These are phyloP conservation scores for Propsilocerus akamusi DNA, from an alignment of 1,140 invertebrate species.

Conservation along the genomic window DNA sequence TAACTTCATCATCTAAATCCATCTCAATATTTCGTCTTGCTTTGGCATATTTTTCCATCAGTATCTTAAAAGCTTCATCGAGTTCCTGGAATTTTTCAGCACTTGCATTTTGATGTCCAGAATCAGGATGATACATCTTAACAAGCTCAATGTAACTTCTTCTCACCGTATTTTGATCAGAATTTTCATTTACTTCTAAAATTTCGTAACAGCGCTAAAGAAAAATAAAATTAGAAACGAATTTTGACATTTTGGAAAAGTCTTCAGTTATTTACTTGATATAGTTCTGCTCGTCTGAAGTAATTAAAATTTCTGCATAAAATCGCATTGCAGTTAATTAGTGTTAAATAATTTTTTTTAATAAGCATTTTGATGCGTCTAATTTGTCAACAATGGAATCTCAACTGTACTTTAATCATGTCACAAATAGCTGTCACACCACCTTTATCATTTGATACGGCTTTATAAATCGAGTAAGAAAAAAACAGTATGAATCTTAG, in stretches of 20 bases:
- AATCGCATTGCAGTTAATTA: too few species aligned
- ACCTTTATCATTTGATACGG: too few species aligned
- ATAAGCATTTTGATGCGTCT: too few species aligned
- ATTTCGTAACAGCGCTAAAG: conserved; percentile 41
- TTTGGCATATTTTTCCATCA: conserved; percentile 35
- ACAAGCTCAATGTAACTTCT: conserved; percentile 52
- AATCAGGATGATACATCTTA: conserved; percentile 70
- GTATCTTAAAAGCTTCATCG: conserved; percentile 29
- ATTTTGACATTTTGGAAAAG: neutral
- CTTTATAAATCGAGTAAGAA: too few species aligned
- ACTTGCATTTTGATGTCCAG: conserved; percentile 41
- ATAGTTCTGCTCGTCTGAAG: neutral
- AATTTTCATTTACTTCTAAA: conserved; percentile 41
- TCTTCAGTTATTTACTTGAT: neutral
- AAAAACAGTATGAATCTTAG: too few species aligned
- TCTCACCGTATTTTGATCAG: conserved; percentile 49
- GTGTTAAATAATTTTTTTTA: too few species aligned
- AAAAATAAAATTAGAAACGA: neutral
- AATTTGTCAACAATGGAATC: too few species aligned
- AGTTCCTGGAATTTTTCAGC: conserved; percentile 52
- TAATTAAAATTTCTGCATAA: too few species aligned
- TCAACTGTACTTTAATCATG: too few species aligned
- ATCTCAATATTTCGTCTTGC: conserved; percentile 24
- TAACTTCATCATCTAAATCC: conserved; percentile 22
- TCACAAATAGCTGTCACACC: too few species aligned